Conservation (phyloP, 2,113 vertebrate genomes). For the Typhlomys cinereus region DNA sequence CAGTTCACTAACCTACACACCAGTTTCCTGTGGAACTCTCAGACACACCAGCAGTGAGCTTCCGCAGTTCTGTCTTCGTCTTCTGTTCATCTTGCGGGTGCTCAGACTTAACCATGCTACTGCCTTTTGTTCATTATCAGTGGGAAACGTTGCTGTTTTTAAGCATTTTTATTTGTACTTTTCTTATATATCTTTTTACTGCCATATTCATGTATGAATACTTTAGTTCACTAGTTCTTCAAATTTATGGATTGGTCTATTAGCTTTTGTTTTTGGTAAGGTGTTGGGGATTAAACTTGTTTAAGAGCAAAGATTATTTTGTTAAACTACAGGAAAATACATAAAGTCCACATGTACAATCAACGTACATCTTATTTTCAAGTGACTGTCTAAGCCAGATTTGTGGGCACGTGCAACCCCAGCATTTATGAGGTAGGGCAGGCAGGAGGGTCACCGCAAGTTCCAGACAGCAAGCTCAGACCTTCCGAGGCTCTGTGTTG, state of each 20-base stretch:
- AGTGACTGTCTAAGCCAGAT: not conserved
- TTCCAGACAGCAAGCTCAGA: no score
- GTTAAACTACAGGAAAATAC: not conserved
- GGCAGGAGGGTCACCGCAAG: no score
- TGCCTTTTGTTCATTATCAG: not conserved
- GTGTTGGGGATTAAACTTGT: not conserved
- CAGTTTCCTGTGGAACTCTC: not conserved
- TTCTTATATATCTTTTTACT: not conserved
- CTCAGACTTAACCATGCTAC: not conserved
- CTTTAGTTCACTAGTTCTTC: not conserved
- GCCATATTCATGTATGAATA: not conserved
- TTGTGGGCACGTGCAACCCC: no score
- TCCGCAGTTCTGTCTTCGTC: fast-evolving
- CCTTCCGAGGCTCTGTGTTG: no score
- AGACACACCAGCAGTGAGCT: not conserved
- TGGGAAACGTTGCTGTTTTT: not conserved
- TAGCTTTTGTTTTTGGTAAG: not conserved
- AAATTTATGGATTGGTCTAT: not conserved
- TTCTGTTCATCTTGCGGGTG: not conserved
- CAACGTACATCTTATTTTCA: constrained; percentile 6
- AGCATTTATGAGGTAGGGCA: no score
- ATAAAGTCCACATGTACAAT: not conserved
- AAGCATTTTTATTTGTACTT: not conserved
- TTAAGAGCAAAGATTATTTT: not conserved
- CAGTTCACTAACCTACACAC: no score